These are phyloP conservation scores for Dromius quadrimaculatus DNA, from an alignment of 2,888 invertebrate species.

Conservation along the genomic window DNA sequence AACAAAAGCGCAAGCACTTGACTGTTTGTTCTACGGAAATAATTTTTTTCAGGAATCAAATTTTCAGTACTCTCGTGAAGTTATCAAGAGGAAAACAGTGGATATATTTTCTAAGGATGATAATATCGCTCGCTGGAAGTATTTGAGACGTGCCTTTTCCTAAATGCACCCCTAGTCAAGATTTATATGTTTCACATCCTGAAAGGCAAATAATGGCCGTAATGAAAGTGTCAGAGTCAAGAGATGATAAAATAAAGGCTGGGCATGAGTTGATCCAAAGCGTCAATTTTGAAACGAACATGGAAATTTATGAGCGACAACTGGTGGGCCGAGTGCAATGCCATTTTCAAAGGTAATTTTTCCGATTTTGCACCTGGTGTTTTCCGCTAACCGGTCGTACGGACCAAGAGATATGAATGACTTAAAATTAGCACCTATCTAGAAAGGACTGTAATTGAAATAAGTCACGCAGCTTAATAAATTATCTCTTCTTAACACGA, in stretches of 20 bases:
- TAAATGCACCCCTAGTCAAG: too few relatives aligned
- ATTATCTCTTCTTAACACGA: conserved; percentile 50
- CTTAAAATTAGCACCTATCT: conserved; percentile 50
- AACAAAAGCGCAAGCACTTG: too few relatives aligned
- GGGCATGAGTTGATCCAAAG: conserved; percentile 1
- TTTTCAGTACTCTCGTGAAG: too few relatives aligned
- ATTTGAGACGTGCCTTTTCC: too few relatives aligned
- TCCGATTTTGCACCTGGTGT: conserved; percentile 42
- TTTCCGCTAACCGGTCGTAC: conserved; percentile 31
- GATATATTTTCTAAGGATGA: too few relatives aligned
- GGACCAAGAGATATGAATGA: conserved; percentile 45
- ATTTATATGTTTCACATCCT: too few relatives aligned
- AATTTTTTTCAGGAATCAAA: too few relatives aligned
- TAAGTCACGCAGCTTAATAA: conserved; percentile 49
- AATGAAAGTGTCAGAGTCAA: not conserved
- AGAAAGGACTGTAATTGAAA: conserved; percentile 46
- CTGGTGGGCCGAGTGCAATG: conserved; percentile 33
- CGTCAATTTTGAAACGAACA: conserved; percentile 41
- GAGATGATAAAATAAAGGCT: not conserved
- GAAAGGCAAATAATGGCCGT: too few relatives aligned
- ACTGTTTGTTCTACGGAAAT: too few relatives aligned
- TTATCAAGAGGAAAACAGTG: too few relatives aligned
- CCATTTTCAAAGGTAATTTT: conserved; percentile 44
- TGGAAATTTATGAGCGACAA: conserved; percentile 38
- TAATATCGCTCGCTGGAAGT: too few relatives aligned